A percentile compares a stretch with the other conserved stretches of the same genome.
These are phyloP conservation scores for Drosophila neutralis DNA, from an alignment of 2,888 invertebrate species.

Conservation along the genomic window DNA sequence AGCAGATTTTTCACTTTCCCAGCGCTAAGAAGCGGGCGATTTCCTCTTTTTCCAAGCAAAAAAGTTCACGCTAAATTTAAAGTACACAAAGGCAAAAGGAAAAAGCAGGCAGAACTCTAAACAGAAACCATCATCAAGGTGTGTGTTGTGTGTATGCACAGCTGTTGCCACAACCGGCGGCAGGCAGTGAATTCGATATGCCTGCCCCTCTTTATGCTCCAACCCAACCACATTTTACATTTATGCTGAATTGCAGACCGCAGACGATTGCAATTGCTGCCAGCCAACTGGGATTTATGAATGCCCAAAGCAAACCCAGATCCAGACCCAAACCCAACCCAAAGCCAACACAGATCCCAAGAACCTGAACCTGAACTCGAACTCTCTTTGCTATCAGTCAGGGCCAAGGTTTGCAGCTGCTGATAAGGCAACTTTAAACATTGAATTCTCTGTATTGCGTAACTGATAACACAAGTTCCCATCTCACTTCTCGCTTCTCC, in stretches of 20 bases:
- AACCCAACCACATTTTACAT: neutral
- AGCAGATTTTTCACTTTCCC: slow-evolving; percentile 69
- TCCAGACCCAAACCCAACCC: slow-evolving; percentile 4
- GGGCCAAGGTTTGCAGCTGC: slow-evolving; percentile 39
- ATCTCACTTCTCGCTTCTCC: neutral
- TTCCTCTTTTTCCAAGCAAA: slow-evolving; percentile 31
- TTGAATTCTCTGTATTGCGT: slow-evolving; percentile 1
- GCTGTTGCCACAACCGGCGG: slow-evolving; percentile 61
- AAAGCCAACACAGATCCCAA: slow-evolving; percentile 7
- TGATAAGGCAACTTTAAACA: slow-evolving; percentile 39
- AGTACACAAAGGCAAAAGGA: slow-evolving; percentile 42
- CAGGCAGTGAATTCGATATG: slow-evolving; percentile 64
- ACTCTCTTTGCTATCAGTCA: slow-evolving; percentile 8
- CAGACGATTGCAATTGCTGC: slow-evolving; percentile 64
- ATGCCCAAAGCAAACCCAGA: slow-evolving; percentile 35
- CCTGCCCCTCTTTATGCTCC: slow-evolving; percentile 4
- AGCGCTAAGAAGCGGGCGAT: slow-evolving; percentile 20
- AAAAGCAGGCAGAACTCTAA: neutral
- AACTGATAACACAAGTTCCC: slow-evolving; percentile 31
- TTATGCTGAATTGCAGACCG: slow-evolving; percentile 67
- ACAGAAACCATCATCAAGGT: slow-evolving; percentile 27
- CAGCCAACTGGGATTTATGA: slow-evolving; percentile 70
- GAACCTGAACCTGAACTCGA: slow-evolving; percentile 1
- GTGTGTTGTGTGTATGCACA: slow-evolving; percentile 62
- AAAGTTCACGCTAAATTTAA: slow-evolving; percentile 66